Base-by-base conservation (phyloP, 2,797 vertebrate genomes). In the Dendrocincla fuliginosa region DNA sequence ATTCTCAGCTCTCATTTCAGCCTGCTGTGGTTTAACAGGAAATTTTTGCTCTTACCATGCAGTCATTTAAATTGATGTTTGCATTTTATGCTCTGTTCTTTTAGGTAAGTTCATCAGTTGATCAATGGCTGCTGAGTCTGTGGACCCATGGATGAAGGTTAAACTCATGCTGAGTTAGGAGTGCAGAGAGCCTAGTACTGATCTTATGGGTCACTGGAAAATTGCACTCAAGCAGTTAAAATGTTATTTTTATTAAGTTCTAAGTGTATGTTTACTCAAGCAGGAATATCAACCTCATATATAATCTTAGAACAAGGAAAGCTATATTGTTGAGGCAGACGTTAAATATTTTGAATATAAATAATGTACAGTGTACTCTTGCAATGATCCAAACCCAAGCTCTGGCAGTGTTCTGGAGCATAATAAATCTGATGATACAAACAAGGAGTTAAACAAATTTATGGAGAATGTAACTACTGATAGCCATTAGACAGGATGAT, bases 321-420 rank as follows among this genome's bases (percentile, higher is more conserved):
- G 15, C 32, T 71, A 30, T 75, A 73, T 65, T 65, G n/a, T 84
- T 85, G 50, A 71, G 39, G 32, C 25, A 95, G 79, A 59, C 39
- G 52, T 76, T n/a, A 84, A 91, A 86, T 93, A 78, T 93, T 93
- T 94, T 92, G 32, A 91, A 41, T 69, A 69, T 59, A 93, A 93
- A 95, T 78, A 93, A 68, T 11, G 9, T 46, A 74, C 18, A 44
- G 22, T 14, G 11, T 71, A 46, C 4, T 74, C 39, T 63, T 56
- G 32, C 50, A 90, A 27, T 30, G 16, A 85, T 80, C 44, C 61
- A 65, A 55, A 77, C 50, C 2, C 8, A 86, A 89, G 15, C 9
- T 52, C 35, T 55, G 60, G 13, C 56, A 47, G 68, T 20, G 33
- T 64, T 85, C 16, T 57, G 52, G 59, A 87, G 35, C 87, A 81